These are phyloP conservation scores for Peromyscus melanophrys DNA, from an alignment of 2,797 vertebrate species.

Conservation along the genomic window DNA sequence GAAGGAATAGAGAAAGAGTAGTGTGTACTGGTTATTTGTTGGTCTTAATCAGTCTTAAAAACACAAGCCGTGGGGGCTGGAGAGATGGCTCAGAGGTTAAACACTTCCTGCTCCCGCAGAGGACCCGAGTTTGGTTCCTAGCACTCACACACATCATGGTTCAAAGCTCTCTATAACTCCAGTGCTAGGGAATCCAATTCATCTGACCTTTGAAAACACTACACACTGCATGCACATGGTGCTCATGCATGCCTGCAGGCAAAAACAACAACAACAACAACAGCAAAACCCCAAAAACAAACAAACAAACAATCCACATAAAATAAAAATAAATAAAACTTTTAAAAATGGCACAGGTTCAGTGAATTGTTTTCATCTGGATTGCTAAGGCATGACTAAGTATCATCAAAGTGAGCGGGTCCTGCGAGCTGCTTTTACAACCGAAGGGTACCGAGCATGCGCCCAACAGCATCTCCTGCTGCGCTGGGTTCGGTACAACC, in stretches of 20 bases:
- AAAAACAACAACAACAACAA: neutral
- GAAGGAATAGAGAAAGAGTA: neutral
- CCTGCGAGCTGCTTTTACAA: constrained; percentile 10
- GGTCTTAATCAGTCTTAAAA: constrained; percentile 28
- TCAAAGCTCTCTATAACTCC: neutral
- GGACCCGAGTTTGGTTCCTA: neutral
- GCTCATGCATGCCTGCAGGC: neutral
- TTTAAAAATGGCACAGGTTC: neutral
- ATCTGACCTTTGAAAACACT: neutral
- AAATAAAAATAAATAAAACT: neutral
- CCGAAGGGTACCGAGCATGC: neutral
- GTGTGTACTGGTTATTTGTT: constrained; percentile 42
- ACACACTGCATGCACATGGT: neutral
- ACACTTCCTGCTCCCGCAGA: neutral
- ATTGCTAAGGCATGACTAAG: neutral
- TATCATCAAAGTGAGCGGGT: neutral
- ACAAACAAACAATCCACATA: neutral
- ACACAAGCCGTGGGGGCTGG: neutral
- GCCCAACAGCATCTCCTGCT: neutral
- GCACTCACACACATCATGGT: neutral
- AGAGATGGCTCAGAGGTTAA: neutral
- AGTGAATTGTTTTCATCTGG: neutral
- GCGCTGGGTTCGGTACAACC: neutral
- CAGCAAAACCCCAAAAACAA: too few relatives aligned
- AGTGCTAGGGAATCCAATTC: neutral